These are phyloP conservation scores for Erythrocercus mccallii DNA, from an alignment of 2,113 vertebrate species.

Conservation along the genomic window DNA sequence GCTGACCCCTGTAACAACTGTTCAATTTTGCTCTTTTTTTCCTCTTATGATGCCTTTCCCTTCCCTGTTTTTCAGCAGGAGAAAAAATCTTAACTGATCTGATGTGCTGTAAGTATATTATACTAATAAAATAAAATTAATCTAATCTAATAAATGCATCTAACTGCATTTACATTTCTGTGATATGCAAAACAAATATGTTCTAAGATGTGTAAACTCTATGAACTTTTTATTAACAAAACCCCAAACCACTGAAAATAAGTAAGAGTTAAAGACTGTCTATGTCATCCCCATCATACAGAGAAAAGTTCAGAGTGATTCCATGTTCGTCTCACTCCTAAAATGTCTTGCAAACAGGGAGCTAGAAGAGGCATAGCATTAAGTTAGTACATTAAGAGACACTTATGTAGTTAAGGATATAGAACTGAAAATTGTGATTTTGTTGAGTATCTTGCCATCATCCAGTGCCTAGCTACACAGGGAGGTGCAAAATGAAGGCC, in stretches of 20 bases:
- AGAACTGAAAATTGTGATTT: neutral
- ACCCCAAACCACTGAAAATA: neutral
- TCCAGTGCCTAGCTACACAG: neutral
- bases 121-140: neutral
- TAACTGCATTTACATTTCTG: neutral
- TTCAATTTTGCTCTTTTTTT: neutral
- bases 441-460: neutral
- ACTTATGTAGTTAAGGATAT: neutral
- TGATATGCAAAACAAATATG: neutral
- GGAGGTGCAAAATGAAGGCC: neutral
- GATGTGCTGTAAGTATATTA: neutral
- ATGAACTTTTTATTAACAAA: neutral
- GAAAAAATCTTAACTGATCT: neutral
- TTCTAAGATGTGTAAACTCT: neutral
- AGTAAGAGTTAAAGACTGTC: neutral
- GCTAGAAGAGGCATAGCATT: accelerated
- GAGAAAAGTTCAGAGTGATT: neutral
- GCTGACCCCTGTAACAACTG: neutral
- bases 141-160: neutral
- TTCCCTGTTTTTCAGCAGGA: neutral
- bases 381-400: neutral
- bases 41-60: neutral
- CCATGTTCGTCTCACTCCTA: neutral
- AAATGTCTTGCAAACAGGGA: neutral
- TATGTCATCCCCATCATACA: neutral